Evolutionary conservation across 2,797 vertebrate genomes (phyloP), one percentile per base, ranked within the genome.

Genomic region (Mormyrops boulengeri): DNA sequence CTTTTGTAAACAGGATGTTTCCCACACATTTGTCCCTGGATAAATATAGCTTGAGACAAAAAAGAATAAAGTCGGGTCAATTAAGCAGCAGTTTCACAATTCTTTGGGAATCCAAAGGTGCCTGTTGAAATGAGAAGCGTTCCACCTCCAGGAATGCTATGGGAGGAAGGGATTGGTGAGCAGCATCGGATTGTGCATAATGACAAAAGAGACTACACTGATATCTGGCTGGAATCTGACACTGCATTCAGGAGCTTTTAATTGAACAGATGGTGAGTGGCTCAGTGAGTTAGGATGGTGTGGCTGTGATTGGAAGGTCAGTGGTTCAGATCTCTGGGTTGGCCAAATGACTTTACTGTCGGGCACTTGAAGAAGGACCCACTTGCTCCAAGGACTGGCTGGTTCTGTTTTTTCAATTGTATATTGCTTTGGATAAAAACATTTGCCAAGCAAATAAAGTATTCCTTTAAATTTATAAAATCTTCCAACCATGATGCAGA

Each of bases 31-130:
- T 55, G 22, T 55, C 85, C 50, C 26, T 30, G 14, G 85, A 87
- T 87, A 57, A 53, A 55, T 53, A 55, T 55, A 87, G 30, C 22
- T 17, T 87, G 26, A 55, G 26, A 53, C 85, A 8, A 14, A 87
- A 87, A 55, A 17, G 19, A 52, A 52, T 17, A 38, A 5, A 87
- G 9, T 52, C 11, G 6, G 52, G 55, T 87, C 85, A 60, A 57
- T 87, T 87, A 87, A 57, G 85, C 30, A 87, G 85, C 30, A 53
- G 85, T 87, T 87, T 17, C 17, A 55, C 52, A 17, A 30, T 55
- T 60, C 53, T 53, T 17, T 55, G 52, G 53, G 11, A 87, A 87
- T 14, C 34, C 17, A 38, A 87, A 38, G 26, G 85, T 87, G 53
- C 50, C 5, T 19, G 14, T 60, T 60, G 34, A 34, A 55, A 55